phyloP scores from a whole-genome alignment of 2,888 invertebrate genomes.

The Patella depressa region DNA sequence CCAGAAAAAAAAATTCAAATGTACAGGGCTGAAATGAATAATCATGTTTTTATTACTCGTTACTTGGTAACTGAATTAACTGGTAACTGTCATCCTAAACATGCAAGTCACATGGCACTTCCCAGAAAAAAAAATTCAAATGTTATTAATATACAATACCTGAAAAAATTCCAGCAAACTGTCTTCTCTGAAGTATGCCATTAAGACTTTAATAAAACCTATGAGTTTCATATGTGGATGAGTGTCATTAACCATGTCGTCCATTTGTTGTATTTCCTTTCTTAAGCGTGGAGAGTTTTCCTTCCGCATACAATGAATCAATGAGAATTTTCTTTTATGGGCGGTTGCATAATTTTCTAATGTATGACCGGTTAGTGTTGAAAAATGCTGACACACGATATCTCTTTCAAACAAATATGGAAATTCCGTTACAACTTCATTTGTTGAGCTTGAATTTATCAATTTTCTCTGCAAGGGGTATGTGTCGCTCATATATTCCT shows the following conservation, averaged over 20 bases:
- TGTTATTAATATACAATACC: neutral
- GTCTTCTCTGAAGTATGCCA: neutral
- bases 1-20: too few species aligned
- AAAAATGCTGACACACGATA: neutral
- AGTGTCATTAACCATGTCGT: neutral
- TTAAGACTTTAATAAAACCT: neutral
- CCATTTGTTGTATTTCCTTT: neutral
- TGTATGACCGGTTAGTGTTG: neutral
- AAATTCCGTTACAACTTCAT: neutral
- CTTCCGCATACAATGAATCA: neutral
- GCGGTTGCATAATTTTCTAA: neutral
- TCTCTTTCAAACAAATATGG: neutral
- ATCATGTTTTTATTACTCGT: neutral
- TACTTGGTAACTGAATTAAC: too few species aligned
- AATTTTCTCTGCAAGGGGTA: neutral
- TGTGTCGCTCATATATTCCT: neutral
- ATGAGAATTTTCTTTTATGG: slow-evolving; percentile 3
- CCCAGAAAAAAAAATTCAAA: too few species aligned
- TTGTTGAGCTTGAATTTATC: neutral
- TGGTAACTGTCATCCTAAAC: too few species aligned
- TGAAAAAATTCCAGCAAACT: neutral
- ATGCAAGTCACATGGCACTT: too few species aligned
- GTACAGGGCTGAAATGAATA: neutral
- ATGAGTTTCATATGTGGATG: neutral
- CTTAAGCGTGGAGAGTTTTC: neutral